phyloP scores from a whole-genome alignment of 2,113 vertebrate genomes.

The Gorilla gorilla region DNA sequence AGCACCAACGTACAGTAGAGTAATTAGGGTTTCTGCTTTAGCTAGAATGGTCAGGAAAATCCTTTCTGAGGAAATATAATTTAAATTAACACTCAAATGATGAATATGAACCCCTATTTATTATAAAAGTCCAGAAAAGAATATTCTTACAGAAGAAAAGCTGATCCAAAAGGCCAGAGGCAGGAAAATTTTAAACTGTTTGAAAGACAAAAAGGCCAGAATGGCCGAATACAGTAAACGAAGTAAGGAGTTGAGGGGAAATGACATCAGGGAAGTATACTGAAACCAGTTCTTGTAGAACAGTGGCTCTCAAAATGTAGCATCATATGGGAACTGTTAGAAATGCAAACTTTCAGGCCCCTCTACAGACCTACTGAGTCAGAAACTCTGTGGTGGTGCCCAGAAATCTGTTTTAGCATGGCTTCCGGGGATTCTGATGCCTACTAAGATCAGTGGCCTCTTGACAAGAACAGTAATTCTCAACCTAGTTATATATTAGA shows the following conservation, averaged over 20 bases:
- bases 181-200: not conserved
- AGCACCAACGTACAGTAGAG: not conserved
- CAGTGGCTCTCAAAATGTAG: not conserved
- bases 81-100: not conserved
- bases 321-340: not conserved
- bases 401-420: not conserved
- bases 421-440: not conserved
- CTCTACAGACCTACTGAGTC: not conserved
- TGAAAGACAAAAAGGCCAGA: not conserved
- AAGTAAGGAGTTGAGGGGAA: not conserved
- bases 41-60: not conserved
- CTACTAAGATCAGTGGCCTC: not conserved
- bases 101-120: not conserved
- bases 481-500: not conserved
- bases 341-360: not conserved
- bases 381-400: not conserved
- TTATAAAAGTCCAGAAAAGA: not conserved
- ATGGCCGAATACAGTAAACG: not conserved
- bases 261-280: not conserved
- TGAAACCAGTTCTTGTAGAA: not conserved
- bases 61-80: constrained; percentile 19
- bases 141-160: not conserved
- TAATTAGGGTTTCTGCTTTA: not conserved
- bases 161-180: not conserved
- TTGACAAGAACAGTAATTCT: not conserved